phyloP scores from a whole-genome alignment of 2,113 vertebrate genomes.

The Manacus vitellinus region DNA sequence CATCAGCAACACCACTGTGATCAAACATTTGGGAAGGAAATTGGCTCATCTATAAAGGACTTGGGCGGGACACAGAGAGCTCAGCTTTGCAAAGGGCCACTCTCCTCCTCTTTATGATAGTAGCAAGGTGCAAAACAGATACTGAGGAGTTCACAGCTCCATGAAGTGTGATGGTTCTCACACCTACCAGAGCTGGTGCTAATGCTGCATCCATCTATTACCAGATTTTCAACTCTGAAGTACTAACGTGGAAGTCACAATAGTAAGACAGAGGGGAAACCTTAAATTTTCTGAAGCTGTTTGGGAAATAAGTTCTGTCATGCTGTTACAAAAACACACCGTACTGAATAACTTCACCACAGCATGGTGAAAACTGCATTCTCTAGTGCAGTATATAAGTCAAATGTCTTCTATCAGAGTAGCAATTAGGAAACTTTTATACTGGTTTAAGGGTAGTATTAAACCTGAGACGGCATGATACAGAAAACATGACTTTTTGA shows the following conservation, averaged over 20 bases:
- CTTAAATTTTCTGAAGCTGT: neutral
- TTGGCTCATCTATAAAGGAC: conserved; percentile 30
- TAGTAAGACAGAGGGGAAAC: neutral
- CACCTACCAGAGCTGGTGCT: neutral
- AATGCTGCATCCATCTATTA: neutral
- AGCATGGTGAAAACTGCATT: neutral
- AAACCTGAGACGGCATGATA: neutral
- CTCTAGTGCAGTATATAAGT: neutral
- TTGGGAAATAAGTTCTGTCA: neutral
- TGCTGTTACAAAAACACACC: neutral
- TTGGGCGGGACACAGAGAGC: conserved; percentile 18
- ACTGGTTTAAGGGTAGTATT: neutral
- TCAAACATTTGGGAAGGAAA: conserved; percentile 67
- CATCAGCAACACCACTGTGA: neutral
- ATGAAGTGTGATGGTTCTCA: neutral
- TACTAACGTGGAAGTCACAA: neutral
- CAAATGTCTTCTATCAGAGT: neutral
- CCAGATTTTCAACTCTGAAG: neutral
- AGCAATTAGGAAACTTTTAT: neutral
- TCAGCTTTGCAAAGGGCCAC: neutral
- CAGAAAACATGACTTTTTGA: neutral
- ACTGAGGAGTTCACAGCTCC: conserved; percentile 13
- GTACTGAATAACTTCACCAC: neutral
- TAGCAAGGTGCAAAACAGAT: conserved; percentile 41
- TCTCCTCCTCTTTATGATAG: conserved; percentile 11